Evolutionary conservation across 1,140 invertebrate species (phyloP).

Genomic region (fruit fly (Drosophila melanogaster)): DNA sequence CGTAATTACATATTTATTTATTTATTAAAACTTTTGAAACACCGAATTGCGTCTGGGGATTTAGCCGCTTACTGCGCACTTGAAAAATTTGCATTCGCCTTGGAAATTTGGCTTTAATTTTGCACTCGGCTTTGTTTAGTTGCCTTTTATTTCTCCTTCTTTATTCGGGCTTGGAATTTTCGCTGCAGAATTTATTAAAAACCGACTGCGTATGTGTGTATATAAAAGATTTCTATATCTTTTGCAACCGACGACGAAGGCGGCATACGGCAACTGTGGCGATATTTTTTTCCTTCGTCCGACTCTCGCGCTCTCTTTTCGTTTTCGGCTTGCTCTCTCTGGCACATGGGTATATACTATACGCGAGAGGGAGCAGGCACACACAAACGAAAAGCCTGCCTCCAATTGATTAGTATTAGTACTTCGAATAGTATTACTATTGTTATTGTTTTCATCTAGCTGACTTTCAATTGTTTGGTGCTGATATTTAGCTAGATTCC

Average conservation of each 20-base stretch:
- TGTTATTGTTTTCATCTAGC: conserved; percentile 38
- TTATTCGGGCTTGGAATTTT: conserved; percentile 3
- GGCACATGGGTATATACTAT: conserved; percentile 42
- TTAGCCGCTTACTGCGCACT: conserved; percentile 70
- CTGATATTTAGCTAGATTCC: background rate
- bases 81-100: conserved; percentile 65
- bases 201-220: conserved; percentile 39
- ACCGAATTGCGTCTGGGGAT: conserved; percentile 39
- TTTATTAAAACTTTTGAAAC: conserved; percentile 65
- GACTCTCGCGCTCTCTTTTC: conserved; percentile 18
- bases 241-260: conserved; percentile 79
- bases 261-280: conserved; percentile 79
- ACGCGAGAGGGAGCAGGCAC: conserved; percentile 36
- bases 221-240: conserved; percentile 68
- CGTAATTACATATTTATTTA: conserved; percentile 69
- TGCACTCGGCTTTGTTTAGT: conserved; percentile 18
- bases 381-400: conserved; percentile 9
- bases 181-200: conserved; percentile 48
- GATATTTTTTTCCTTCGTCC: conserved; percentile 40
- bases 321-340: conserved; percentile 29
- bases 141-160: conserved; percentile 6
- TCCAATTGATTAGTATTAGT: conserved; percentile 4
- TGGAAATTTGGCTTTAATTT: conserved; percentile 33
- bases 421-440: conserved; percentile 38
- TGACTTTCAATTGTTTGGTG: background rate